Evolutionary conservation across 2,113 vertebrate species (phyloP).

Genomic region (Narcine bancroftii): DNA sequence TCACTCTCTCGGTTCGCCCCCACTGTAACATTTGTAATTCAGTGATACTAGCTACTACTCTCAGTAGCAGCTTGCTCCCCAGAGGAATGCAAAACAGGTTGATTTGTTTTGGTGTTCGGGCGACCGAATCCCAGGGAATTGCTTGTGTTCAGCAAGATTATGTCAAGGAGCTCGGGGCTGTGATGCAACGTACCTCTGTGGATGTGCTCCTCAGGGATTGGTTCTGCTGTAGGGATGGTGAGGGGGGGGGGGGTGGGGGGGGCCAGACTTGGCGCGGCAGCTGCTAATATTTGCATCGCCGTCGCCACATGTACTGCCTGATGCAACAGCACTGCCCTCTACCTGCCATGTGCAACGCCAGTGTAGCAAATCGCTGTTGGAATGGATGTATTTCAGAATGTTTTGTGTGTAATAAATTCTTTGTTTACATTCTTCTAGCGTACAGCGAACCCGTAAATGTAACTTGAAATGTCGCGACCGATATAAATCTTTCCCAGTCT

Average conservation of each 20-base stretch:
- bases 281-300: not conserved
- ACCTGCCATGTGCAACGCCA: not conserved
- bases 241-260: not conserved
- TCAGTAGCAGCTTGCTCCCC: not conserved
- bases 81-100: not conserved
- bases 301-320: not conserved
- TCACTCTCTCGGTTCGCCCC: not conserved
- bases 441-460: not conserved
- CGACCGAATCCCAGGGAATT: not conserved
- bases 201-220: not conserved
- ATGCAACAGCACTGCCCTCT: not conserved
- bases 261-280: not conserved
- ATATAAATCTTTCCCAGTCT: not conserved
- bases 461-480: conserved; percentile 1
- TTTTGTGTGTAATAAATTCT: not conserved
- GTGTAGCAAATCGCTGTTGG: not conserved
- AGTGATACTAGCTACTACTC: not conserved
- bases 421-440: not conserved
- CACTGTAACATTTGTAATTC: not conserved
- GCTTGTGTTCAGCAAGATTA: not conserved
- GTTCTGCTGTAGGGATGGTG: not conserved
- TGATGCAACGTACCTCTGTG: not conserved
- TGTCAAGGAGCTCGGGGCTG: not conserved
- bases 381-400: not conserved
- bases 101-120: not conserved